Base-by-base conservation (phyloP, 2,888 invertebrate genomes). In the Heliconius aoede region DNA sequence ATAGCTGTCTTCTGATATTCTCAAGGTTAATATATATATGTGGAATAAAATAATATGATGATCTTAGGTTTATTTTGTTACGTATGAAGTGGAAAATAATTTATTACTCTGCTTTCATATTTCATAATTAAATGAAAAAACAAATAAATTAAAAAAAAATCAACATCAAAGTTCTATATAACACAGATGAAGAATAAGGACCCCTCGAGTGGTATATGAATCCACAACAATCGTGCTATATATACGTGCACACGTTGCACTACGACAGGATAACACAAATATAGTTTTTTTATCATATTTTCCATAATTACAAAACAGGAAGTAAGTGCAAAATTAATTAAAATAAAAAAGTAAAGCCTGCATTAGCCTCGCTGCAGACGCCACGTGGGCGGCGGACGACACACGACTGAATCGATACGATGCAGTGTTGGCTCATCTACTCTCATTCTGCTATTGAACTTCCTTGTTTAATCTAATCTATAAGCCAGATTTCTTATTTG, bases 401-500 rank as follows among this genome's bases (percentile, higher is more conserved):
- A 74, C 74, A 71, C 68, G 65, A 76, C 75, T 76, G 77, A 80
- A 83, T 83, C 82, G 75, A 81, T 82, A 80, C 78, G 74, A 79
- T 82, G 82, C 83, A 83, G 80, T 80, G 76, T 71, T 58, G 21
- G 46, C 69, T 69, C 72, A 72, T 72, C 28, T 74, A 51, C 75
- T 62, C 55, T 58, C 13, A 60, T 64, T 74, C 32, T 46, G 36
- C 69, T n/a, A 11, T 40, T 68, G 71, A 62, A 58, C 78, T 78
- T 71, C 72, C 55, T n/a, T 69, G 62, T 32, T 51, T 51, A 61
- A 60, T 69, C 72, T 61, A 60, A 72, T 61, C 72, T 72, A 18
- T 60, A 21, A 36, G 60, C 24, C 24, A 72, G 60, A 72, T 72
- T 72, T 72, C 40, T 7, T 61, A 24, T 30, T 55, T 69, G n/a